Base-by-base conservation (phyloP, 2,888 invertebrate species). In the Luperina testacea region DNA sequence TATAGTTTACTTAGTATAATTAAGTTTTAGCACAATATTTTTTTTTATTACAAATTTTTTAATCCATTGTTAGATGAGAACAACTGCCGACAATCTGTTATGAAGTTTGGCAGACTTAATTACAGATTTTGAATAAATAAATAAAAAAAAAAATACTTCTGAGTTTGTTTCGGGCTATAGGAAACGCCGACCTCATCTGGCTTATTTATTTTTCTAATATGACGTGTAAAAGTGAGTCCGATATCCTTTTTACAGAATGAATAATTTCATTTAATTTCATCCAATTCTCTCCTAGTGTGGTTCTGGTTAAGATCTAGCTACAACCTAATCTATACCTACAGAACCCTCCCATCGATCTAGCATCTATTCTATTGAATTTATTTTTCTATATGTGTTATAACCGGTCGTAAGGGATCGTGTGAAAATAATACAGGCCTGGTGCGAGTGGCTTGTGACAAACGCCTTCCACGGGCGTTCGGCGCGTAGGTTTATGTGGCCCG, bases 381-480 rank as follows among this genome's bases (percentile, higher is more conserved):
- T 93, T 91, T 90, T 88, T 87, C 80, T 82, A 79, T 82, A 77
- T 65, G 82, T 74, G 73, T 69, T 63, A 74, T 75, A 90, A 95
- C 95, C 95, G 95, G 96, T 96, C 92, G 92, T 88, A 92, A 93
- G 87, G 79, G 83, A 93, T 93, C 96, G 95, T 95, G 95, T 93
- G 95, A 95, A 94, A 92, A 94, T 93, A 90, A 91, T 90, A 90
- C 90, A 82, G 82, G 87, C 74, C 68, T 68, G 61, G 75, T 81
- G 77, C 74, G 68, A 79, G 63, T 71, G 57, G 73, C 79, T 80
- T 80, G 83, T 85, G 89, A 90, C 88, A 89, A 90, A 85, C 86
- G 80, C 84, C 82, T 81, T 78, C 63, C 78, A 70, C 53, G 57
- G 71, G 51, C 38, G 24, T 59, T 53, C 27, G 53, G 53, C 59